Conservation (phyloP, 1,140 invertebrate species). For the Pseudomyrmex sp. region DNA sequence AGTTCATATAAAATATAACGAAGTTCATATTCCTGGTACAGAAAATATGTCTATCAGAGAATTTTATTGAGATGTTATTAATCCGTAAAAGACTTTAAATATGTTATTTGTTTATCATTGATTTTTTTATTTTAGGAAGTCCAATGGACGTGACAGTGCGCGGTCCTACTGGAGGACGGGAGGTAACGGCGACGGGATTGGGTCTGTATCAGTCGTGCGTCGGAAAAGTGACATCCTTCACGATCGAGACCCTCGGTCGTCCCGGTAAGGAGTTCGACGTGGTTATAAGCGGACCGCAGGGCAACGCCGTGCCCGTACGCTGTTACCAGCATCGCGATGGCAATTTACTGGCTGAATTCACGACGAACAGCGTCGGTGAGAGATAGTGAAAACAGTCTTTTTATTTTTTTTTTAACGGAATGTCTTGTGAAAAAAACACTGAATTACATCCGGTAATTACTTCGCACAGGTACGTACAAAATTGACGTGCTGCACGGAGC, state of each 20-base stretch:
- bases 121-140: constrained; percentile 86
- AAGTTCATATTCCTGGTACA: constrained; percentile 82
- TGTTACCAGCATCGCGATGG: constrained; percentile 98
- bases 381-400: not conserved
- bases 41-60: not conserved
- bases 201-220: constrained; percentile 94
- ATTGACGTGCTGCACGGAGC: constrained; percentile 97
- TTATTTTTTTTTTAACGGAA: not conserved
- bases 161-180: constrained; percentile 97
- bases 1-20: constrained; percentile 86
- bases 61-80: not conserved
- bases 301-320: constrained; percentile 95
- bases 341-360: constrained; percentile 96
- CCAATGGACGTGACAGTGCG: constrained; percentile 98
- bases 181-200: constrained; percentile 91
- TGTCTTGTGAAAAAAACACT: not conserved
- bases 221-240: constrained; percentile 93
- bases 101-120: not conserved
- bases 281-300: constrained; percentile 94
- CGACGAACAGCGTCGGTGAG: constrained; percentile 89
- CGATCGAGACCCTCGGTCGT: constrained; percentile 94
- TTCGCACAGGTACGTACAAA: constrained; percentile 88
- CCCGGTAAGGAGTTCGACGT: constrained; percentile 96
- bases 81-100: not conserved
- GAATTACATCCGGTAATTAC: constrained; percentile 54